Evolutionary conservation across 2,888 invertebrate species (phyloP), one percentile per base, ranked within the genome.

Genomic region (Thymelicus acteon): DNA sequence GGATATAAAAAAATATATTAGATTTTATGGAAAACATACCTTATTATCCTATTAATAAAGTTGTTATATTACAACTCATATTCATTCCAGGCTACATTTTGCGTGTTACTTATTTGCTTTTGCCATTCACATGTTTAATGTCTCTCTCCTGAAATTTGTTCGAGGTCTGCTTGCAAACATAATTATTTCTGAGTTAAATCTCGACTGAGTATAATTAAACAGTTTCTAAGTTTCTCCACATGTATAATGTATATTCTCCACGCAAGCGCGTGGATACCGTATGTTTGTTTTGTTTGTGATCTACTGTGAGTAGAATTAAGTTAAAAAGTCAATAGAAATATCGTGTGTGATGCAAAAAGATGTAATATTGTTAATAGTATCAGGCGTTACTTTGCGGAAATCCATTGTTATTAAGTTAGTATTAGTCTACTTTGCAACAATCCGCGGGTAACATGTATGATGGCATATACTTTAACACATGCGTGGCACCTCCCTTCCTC

Each of bases 121-220:
- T 62, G 63, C 69, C 61, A 62, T 69, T 69, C 54, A 63, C 60
- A 58, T 60, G 69, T 64, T 64, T 63, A 62, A 68, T 67, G 67
- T 68, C 54, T 66, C 65, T 65, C 65, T 64, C 47, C 62, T 61
- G 57, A 68, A 68, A 60, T 70, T 63, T 64, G 69, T 60, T 70
- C 63, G 63, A 63, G 58, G 49, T 70, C 64, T 64, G 58, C 69
- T 70, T 70, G 69, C 63, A 64, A 70, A 70, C 63, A 70, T 70
- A 64, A 70, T 70, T 70, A 70, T 70, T 70, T 64, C 60, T 60
- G 60, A 69, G 69, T 58, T 63, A 63, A 69, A 63, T 63, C 58
- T 69, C 58, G 48, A 63, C 69, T 63, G 48, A 19, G 63, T 58
- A 63, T 63, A 69, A 69, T 69, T 69, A 69, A 62, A 63, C 69